Evolutionary conservation across 1,140 invertebrate species (phyloP).

Genomic region (Trialeurodes vaporariorum): DNA sequence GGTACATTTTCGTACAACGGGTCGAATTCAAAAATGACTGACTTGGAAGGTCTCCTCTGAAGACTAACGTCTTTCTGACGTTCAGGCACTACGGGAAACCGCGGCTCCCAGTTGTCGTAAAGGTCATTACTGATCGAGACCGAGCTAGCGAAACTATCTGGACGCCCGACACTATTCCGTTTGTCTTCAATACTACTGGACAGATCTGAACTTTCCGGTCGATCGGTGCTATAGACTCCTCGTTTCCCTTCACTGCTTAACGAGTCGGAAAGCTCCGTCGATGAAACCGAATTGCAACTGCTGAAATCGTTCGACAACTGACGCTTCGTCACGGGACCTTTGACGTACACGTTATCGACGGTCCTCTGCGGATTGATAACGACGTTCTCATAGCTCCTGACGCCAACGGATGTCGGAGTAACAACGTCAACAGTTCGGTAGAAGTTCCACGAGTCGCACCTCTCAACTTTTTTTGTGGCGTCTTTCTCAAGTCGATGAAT

Average conservation of each 20-base stretch:
- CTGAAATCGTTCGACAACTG: not conserved
- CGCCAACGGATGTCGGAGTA: not conserved
- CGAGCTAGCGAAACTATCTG: not conserved
- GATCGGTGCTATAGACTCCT: too few relatives aligned
- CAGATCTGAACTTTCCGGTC: not conserved
- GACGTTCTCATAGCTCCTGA: not conserved
- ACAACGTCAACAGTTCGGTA: not conserved
- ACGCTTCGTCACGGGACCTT: not conserved
- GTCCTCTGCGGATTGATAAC: not conserved
- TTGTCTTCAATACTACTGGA: not conserved
- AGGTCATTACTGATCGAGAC: not conserved
- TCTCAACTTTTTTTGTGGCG: not conserved
- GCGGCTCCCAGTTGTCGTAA: not conserved
- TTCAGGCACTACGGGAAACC: not conserved
- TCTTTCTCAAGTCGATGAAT: not conserved
- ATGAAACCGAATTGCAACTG: not conserved
- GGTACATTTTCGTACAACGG: constrained; percentile 25
- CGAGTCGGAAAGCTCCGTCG: not conserved
- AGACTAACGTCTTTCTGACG: too few relatives aligned
- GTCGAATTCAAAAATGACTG: constrained; percentile 30
- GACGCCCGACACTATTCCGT: too few relatives aligned
- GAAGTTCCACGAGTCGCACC: not conserved
- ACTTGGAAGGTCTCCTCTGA: constrained; percentile 15
- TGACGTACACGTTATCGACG: not conserved
- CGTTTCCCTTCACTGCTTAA: not conserved